These are phyloP conservation scores for Corythornis cristatus DNA, from an alignment of 2,113 vertebrate species.

Conservation along the genomic window DNA sequence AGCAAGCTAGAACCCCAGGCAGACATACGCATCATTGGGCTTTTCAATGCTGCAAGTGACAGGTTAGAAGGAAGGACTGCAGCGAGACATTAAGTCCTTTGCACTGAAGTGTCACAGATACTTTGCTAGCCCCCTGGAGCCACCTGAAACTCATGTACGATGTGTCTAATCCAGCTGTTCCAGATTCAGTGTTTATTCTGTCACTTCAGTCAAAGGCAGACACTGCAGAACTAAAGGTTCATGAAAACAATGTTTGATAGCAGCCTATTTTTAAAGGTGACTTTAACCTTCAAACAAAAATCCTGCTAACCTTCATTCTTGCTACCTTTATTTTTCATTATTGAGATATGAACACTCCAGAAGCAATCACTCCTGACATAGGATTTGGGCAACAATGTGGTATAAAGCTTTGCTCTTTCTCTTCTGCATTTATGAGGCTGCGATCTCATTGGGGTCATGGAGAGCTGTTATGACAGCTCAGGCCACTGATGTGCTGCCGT, in stretches of 20 bases:
- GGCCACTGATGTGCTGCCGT: too few relatives aligned
- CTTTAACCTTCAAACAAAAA: not conserved
- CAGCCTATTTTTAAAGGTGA: not conserved
- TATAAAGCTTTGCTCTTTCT: not conserved
- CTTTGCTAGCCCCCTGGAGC: not conserved
- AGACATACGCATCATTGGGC: not conserved
- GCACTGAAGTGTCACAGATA: not conserved
- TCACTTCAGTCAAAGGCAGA: not conserved
- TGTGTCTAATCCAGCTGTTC: not conserved
- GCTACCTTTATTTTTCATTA: not conserved
- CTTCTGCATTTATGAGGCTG: not conserved
- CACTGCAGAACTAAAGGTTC: not conserved
- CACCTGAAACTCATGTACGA: not conserved
- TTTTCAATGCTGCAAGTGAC: not conserved
- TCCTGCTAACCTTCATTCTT: not conserved
- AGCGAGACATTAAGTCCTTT: not conserved
- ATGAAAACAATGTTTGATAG: not conserved
- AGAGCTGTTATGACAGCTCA: too few relatives aligned
- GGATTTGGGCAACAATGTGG: too few relatives aligned
- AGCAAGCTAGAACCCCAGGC: not conserved
- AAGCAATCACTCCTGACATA: too few relatives aligned
- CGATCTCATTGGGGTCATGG: rapidly evolving
- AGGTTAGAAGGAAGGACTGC: not conserved
- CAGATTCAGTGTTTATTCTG: not conserved
- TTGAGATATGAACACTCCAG: not conserved